Evolutionary conservation across 2,113 vertebrate genomes (phyloP).

Genomic region (Pithys albifrons): DNA sequence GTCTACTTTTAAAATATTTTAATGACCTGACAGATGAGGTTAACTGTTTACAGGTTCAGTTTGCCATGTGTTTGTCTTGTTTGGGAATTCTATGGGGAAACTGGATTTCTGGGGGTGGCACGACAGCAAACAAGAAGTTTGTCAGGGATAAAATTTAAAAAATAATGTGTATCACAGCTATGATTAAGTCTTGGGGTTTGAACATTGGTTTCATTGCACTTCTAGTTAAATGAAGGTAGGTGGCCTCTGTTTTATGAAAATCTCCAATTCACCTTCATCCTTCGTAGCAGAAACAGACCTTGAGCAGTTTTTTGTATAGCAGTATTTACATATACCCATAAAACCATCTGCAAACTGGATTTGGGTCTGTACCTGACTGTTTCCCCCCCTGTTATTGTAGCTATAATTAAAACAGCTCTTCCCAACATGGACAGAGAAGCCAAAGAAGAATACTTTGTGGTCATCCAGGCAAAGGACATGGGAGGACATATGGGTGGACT

Average conservation of each 20-base stretch:
- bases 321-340: not conserved
- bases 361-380: not conserved
- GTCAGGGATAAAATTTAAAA: not conserved
- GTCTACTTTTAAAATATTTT: not conserved
- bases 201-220: not conserved
- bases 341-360: not conserved
- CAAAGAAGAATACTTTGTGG: conserved; percentile 95
- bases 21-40: not conserved
- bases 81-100: not conserved
- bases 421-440: conserved; percentile 98
- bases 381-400: conserved; percentile 71
- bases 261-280: not conserved
- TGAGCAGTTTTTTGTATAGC: not conserved
- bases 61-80: not conserved
- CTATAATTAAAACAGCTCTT: conserved; percentile 95
- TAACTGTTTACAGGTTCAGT: not conserved
- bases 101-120: not conserved
- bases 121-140: not conserved
- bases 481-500: conserved; percentile 97
- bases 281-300: not conserved
- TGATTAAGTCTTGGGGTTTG: not conserved
- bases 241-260: not conserved
- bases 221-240: not conserved
- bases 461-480: conserved; percentile 99
- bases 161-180: not conserved